A percentile compares a stretch with the other conserved stretches of the same genome.
These are phyloP conservation scores for Diploscapter pachys DNA, from an alignment of 1,140 invertebrate genomes.

Conservation along the genomic window DNA sequence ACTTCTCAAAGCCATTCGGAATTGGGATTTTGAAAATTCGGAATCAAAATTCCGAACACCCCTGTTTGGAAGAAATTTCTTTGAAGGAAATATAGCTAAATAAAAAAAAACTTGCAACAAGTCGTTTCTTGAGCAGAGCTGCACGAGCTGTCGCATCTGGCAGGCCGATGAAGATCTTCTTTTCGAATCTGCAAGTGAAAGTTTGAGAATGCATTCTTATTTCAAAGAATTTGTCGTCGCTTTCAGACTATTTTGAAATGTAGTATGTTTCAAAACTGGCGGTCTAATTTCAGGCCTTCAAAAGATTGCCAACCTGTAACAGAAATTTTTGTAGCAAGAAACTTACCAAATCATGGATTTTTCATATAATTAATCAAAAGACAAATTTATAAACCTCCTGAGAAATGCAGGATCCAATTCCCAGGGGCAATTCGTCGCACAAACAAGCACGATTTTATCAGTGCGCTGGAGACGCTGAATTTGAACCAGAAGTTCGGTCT, in stretches of 20 bases:
- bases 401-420: conserved; percentile 22
- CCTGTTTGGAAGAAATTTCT: too few species aligned
- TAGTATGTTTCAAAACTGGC: too few species aligned
- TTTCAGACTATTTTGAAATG: too few species aligned
- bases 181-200: background rate
- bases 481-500: conserved; percentile 17
- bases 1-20: too few species aligned
- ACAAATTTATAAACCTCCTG: conserved; percentile 9
- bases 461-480: conserved; percentile 12
- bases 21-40: too few species aligned
- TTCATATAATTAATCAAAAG: background rate
- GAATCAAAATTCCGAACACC: too few species aligned
- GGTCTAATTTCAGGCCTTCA: too few species aligned
- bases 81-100: background rate
- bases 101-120: background rate
- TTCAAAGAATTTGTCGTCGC: too few species aligned
- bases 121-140: conserved; percentile 8
- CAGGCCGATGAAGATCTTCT: conserved; percentile 6
- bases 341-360: too few species aligned
- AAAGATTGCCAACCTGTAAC: too few species aligned
- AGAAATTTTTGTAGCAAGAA: too few species aligned
- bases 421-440: conserved; percentile 22
- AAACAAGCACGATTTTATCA: background rate
- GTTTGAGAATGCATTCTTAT: too few species aligned
- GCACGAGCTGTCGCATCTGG: background rate